phyloP scores from a whole-genome alignment of 2,797 vertebrate genomes.

The Loris lydekkerianus region DNA sequence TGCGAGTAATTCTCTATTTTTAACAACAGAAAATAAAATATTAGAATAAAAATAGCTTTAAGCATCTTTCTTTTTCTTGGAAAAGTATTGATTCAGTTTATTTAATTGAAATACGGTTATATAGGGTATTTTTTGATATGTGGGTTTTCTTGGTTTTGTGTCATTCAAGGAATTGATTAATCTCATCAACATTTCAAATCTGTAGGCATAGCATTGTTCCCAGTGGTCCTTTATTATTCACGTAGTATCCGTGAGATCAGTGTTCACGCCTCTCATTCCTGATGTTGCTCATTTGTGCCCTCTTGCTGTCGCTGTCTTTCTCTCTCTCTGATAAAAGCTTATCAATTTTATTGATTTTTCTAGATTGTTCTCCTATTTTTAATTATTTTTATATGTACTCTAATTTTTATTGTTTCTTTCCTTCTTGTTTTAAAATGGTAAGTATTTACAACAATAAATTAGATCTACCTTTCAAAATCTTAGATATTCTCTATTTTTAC shows the following conservation, averaged over 20 bases:
- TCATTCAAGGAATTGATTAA: neutral
- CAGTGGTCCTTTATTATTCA: neutral
- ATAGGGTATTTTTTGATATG: neutral
- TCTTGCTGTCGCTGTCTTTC: neutral
- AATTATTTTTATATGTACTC: neutral
- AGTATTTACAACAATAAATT: neutral
- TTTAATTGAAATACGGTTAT: neutral
- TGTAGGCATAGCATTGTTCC: neutral
- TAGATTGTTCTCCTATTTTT: neutral
- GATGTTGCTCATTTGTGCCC: neutral
- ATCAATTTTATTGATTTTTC: neutral
- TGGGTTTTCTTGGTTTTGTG: neutral
- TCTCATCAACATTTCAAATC: neutral
- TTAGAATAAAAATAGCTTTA: neutral
- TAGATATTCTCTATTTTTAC: neutral
- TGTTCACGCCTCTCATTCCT: neutral
- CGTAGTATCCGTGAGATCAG: neutral
- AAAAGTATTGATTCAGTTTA: neutral
- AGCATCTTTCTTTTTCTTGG: neutral
- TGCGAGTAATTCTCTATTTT: neutral
- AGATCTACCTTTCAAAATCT: neutral
- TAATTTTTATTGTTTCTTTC: neutral
- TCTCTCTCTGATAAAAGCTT: neutral
- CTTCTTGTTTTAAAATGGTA: neutral
- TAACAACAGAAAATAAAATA: neutral